phyloP scores from a whole-genome alignment of 2,113 vertebrate species.

The Lepidiolamprologus cunningtoni region DNA sequence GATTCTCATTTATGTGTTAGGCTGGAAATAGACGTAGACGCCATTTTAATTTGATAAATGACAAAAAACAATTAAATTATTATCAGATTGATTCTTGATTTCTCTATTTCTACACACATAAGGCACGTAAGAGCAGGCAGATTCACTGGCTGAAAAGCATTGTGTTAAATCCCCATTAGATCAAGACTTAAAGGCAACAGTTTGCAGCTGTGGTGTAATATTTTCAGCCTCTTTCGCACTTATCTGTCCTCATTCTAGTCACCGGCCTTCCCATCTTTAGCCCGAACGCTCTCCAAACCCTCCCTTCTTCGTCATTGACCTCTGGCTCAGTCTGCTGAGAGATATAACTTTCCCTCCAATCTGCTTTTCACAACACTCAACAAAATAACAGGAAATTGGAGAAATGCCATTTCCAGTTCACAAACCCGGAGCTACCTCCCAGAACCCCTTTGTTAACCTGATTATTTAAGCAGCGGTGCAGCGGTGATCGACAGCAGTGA shows the following conservation, averaged over 20 bases:
- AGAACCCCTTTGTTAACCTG: not conserved
- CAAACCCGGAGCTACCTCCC: not conserved
- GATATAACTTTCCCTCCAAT: slow-evolving; percentile 11
- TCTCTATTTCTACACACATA: not conserved
- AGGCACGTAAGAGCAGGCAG: not conserved
- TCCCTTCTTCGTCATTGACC: slow-evolving; percentile 11
- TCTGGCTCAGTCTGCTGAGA: not conserved
- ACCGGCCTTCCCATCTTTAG: not conserved
- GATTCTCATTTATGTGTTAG: not conserved
- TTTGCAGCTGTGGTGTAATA: slow-evolving; percentile 25
- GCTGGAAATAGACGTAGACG: not conserved
- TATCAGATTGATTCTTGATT: not conserved
- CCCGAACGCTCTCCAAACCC: not conserved
- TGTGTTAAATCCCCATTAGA: slow-evolving; percentile 22
- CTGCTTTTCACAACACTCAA: slow-evolving; percentile 1
- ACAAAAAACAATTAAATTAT: not conserved
- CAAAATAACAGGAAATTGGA: slow-evolving; percentile 3
- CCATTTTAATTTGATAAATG: not conserved
- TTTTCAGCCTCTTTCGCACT: not conserved
- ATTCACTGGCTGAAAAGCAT: not conserved
- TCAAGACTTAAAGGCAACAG: slow-evolving; percentile 4
- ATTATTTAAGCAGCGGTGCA: not conserved
- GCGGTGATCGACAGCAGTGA: not conserved
- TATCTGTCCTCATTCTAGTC: not conserved
- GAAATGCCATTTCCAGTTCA: slow-evolving; percentile 7